A percentile compares a stretch with the other conserved stretches of the same genome.
Evolutionary conservation across 2,113 vertebrate species (phyloP).

Genomic region (Anguilla rostrata): DNA sequence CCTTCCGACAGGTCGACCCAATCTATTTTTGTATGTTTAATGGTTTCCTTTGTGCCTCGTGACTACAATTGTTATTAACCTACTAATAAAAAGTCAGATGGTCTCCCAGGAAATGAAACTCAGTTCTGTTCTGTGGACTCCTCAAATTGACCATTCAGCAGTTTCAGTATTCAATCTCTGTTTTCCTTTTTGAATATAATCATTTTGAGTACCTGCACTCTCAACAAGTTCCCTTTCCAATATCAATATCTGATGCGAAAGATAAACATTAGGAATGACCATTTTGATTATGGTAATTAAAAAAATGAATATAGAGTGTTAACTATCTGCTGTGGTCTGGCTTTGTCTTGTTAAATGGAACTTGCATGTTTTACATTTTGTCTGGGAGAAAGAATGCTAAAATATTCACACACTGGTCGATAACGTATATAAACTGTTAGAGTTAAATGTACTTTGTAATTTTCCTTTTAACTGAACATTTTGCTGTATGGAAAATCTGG

Average conservation of each 20-base stretch:
- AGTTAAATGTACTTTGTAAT: no score
- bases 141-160: not conserved
- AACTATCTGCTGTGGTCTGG: not conserved
- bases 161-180: no score
- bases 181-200: no score
- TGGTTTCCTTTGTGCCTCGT: not conserved
- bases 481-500: no score
- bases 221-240: not conserved
- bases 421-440: no score
- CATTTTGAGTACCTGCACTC: not conserved
- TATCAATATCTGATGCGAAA: not conserved
- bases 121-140: not conserved
- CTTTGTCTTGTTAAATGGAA: not conserved
- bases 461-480: no score
- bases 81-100: not conserved
- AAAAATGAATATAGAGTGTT: not conserved
- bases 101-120: not conserved
- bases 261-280: not conserved
- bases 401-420: no score
- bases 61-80: not conserved
- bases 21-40: not conserved
- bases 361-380: not conserved
- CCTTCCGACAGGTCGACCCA: not conserved
- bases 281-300: not conserved
- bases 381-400: not conserved